Percentiles rank a stretch among this genome's conserved stretches.
phyloP scores from a whole-genome alignment of 2,113 vertebrate genomes.

The Tapirus terrestris region DNA sequence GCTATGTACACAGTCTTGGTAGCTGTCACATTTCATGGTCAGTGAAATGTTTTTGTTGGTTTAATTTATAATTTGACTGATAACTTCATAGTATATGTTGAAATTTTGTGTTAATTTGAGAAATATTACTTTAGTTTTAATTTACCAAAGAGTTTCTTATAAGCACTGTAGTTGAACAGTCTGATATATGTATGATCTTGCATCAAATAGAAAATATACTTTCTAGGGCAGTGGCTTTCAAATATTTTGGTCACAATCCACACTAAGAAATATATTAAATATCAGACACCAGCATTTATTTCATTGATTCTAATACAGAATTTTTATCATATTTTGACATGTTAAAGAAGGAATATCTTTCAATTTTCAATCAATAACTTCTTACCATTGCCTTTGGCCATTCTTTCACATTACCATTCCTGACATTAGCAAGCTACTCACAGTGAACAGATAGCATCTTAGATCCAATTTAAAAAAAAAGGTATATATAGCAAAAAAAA shows the following conservation, averaged over 20 bases:
- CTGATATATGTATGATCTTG: neutral
- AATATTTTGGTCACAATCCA: neutral
- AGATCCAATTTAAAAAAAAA: neutral
- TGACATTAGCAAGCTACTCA: neutral
- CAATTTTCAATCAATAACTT: neutral
- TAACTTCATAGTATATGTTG: neutral
- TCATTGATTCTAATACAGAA: neutral
- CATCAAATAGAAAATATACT: neutral
- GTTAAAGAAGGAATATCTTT: neutral
- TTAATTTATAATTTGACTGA: slow-evolving; percentile 23
- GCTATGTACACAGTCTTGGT: neutral
- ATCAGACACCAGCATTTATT: neutral
- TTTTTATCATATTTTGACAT: slow-evolving; percentile 16
- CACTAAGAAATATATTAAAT: neutral
- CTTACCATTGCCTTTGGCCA: neutral
- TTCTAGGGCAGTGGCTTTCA: neutral
- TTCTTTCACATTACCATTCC: neutral
- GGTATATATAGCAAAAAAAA: neutral
- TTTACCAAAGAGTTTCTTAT: neutral
- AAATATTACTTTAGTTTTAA: slow-evolving; percentile 13
- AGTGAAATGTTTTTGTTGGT: neutral
- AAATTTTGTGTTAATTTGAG: neutral
- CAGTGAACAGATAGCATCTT: neutral
- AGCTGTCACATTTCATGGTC: neutral
- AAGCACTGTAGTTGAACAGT: neutral